Evolutionary conservation across 2,797 vertebrate genomes (phyloP), one percentile per base, ranked within the genome.

Genomic region (Melanotaenia nigrans): DNA sequence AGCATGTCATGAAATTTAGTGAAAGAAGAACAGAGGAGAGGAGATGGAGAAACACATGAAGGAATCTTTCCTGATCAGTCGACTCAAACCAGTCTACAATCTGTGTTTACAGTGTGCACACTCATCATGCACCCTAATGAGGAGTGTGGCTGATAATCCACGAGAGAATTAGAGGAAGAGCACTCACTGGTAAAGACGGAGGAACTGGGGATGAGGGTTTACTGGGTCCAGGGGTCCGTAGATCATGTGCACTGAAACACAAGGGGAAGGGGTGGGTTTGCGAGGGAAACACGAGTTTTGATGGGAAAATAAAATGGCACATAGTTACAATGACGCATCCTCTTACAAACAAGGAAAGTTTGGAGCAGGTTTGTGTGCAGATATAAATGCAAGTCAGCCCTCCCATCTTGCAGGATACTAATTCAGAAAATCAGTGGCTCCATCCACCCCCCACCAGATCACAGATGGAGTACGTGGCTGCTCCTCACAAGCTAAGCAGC

Each of bases 211-310:
- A 51, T 96, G 93, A 7, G 98, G 98, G 78, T 98, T 99, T 72
- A 99, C 95, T 0, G 97, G 97, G 89, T 98, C 97, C 93, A 97
- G 33, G 1, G 98, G 97, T 57, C 98, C 97, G 0, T 99, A 99
- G 91, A 99, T 99, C 54, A 99, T 94, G 82, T 99, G 97, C 91
- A 97, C 97, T 99, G 91, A 69, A 90, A 91, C 56, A 89, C 13
- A 86, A 80, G 16, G 0, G 36, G 6, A 64, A 53, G 14, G 2
- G 9, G 53, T 30, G 30, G 13, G 57, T 12, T 18, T 28, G 36
- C 4, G 28, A 56, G 65, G 57, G 62, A 14, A 10, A 16, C 4
- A n/a, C 51, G 63, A 35, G 20, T 12, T 14, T 42, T 10, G 47
- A 61, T 64, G 28, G 65, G 8, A 33, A 49, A 32, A 35, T 58